Conservation (phyloP, 2,113 vertebrate species). For the Zootoca vivipara region DNA sequence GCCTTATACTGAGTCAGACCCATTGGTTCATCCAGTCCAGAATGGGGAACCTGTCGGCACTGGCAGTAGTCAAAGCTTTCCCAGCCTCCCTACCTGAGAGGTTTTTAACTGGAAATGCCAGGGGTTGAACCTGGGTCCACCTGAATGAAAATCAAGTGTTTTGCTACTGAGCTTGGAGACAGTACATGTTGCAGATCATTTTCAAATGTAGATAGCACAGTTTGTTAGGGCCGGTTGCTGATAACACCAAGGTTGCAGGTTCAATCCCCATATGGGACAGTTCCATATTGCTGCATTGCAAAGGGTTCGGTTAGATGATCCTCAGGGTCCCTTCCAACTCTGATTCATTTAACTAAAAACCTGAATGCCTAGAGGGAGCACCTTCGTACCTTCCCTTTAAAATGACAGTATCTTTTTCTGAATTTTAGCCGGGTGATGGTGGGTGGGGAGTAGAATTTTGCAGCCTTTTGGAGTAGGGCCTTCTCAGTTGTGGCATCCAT, state of each 20-base stretch:
- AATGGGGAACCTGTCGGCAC: background rate
- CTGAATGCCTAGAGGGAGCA: background rate
- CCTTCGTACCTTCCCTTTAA: background rate
- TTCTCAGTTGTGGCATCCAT: background rate
- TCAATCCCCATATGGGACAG: too few species aligned
- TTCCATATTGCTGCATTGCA: too few species aligned
- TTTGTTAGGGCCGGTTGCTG: too few species aligned
- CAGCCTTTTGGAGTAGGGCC: background rate
- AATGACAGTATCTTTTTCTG: background rate
- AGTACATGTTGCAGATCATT: background rate
- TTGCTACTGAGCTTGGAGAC: background rate
- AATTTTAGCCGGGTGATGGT: background rate
- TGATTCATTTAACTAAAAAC: background rate
- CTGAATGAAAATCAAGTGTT: background rate
- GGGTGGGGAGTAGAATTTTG: too few species aligned
- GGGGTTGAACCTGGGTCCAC: background rate
- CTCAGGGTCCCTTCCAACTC: too few species aligned
- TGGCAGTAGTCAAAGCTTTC: background rate
- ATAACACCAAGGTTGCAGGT: too few species aligned
- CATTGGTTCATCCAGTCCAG: background rate
- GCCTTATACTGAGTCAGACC: background rate
- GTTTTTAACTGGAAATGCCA: background rate
- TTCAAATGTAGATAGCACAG: too few species aligned
- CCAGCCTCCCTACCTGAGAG: background rate
- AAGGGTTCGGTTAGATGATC: too few species aligned